Evolutionary conservation across 2,797 vertebrate species (phyloP), one percentile per base, ranked within the genome.

Genomic region (Microhierax caerulescens): DNA sequence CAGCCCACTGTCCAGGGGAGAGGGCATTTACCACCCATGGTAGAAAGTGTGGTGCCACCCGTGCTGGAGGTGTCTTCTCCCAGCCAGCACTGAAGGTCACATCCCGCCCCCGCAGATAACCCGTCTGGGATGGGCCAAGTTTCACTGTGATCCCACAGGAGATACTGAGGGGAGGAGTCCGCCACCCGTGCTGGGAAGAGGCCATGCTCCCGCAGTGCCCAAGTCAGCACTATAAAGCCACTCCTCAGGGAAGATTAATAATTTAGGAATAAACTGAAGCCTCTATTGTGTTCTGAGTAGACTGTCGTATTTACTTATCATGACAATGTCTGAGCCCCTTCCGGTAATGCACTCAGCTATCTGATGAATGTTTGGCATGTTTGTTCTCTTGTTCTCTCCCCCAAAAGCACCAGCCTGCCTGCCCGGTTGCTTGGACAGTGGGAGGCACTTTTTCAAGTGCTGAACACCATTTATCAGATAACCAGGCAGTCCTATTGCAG

Each of bases 261-360:
- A 95, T 95, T 95, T 54, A 94, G 87, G 50, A 54, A 83, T 61
- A 61, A 88, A 63, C 70, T 85, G 54, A 72, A 94, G 41, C 47
- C 70, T 92, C 82, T 50, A 43, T 96, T 97, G 90, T 97, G 90
- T 81, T 84, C 87, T 53, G 61, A 24, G 73, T 6, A 85, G 79
- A 82, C 39, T 78, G 85, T 23, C 7, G 3, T 70, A 11, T 84
- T 90, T 86, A 59, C 48, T 88, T 87, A 53, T 67, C 86, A 50
- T 0, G 15, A 59, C 81, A 76, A 60, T 2, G 79, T 69, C 93
- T 67, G 64, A 94, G 93, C 34, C 56, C 86, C 56, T 88, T 94
- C 91, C 5, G 2, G 90, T 64, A 72, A 64, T 22, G 47, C 76
- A 30, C 68, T 80, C 2, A 0, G 57, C 70, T 86, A 32, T 28